phyloP scores from a whole-genome alignment of 2,888 invertebrate species.

The Microchrysa polita region DNA sequence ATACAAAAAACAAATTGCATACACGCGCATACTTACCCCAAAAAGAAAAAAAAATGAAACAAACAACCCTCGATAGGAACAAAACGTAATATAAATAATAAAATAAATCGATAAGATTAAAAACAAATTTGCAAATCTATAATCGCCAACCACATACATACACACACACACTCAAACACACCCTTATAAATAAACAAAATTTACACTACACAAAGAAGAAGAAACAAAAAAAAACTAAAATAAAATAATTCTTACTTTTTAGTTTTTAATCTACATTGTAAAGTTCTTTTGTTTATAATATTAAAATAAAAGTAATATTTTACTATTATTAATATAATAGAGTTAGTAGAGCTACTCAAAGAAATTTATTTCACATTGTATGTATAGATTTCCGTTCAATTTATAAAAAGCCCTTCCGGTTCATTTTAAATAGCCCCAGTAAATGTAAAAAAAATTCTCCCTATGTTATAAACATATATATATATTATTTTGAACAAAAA shows the following conservation, averaged over 20 bases:
- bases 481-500: not conserved
- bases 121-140: conserved; percentile 26
- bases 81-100: too few relatives aligned
- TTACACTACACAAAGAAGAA: conserved; percentile 19
- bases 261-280: conserved; percentile 38
- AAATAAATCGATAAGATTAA: conserved; percentile 43
- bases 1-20: conserved; percentile 44
- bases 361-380: conserved; percentile 22
- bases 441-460: conserved; percentile 20
- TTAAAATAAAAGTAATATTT: conserved; percentile 26
- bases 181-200: conserved; percentile 24
- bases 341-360: conserved; percentile 25
- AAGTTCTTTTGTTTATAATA: conserved; percentile 43
- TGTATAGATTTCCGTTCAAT: conserved; percentile 36
- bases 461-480: conserved; percentile 32
- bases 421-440: conserved; percentile 31
- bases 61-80: conserved; percentile 19
- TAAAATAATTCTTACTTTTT: conserved; percentile 34
- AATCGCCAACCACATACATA: not conserved
- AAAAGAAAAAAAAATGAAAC: conserved; percentile 32
- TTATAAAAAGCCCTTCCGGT: conserved; percentile 21
- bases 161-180: conserved; percentile 11
- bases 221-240: too few relatives aligned
- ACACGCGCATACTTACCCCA: conserved; percentile 43
- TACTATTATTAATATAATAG: conserved; percentile 28